A percentile compares a stretch with the other conserved stretches of the same genome.
These are phyloP conservation scores for Apogon talboti DNA, from an alignment of 2,797 vertebrate species.

Conservation along the genomic window DNA sequence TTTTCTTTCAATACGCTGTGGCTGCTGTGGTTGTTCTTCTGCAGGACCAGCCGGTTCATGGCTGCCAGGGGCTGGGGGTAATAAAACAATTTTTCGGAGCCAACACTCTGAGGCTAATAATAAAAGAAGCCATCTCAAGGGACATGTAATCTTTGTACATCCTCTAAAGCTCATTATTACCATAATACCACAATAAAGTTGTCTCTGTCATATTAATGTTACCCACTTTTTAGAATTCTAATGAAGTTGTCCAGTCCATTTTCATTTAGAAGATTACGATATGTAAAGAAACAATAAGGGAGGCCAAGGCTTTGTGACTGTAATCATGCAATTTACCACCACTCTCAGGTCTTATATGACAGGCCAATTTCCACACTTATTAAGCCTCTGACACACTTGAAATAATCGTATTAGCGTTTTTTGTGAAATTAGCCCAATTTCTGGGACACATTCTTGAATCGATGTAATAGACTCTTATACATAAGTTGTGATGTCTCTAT, in stretches of 20 bases:
- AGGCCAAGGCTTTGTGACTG: slow-evolving; percentile 80
- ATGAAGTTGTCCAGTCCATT: slow-evolving; percentile 81
- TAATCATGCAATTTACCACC: slow-evolving; percentile 87
- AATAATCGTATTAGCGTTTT: slow-evolving; percentile 89
- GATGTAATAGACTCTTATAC: slow-evolving; percentile 68
- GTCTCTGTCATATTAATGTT: slow-evolving; percentile 85
- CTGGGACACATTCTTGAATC: slow-evolving; percentile 71
- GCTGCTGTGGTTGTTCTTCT: slow-evolving; percentile 21
- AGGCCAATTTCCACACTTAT: slow-evolving; percentile 91
- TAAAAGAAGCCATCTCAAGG: slow-evolving; percentile 79
- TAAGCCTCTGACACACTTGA: slow-evolving; percentile 89
- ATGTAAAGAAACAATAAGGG: slow-evolving; percentile 87
- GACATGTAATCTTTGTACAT: slow-evolving; percentile 83
- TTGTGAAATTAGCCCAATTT: slow-evolving; percentile 84
- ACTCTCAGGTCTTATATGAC: slow-evolving; percentile 85
- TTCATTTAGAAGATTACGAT: slow-evolving; percentile 86
- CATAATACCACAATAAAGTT: slow-evolving; percentile 87
- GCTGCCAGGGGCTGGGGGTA: slow-evolving; percentile 57
- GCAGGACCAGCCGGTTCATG: slow-evolving; percentile 30
- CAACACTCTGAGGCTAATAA: slow-evolving; percentile 73
- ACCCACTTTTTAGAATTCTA: slow-evolving; percentile 78
- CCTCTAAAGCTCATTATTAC: slow-evolving; percentile 85
- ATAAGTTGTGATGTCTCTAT: slow-evolving; percentile 81
- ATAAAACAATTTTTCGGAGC: slow-evolving; percentile 70
- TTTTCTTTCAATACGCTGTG: background rate